Conservation (phyloP, 2,113 vertebrate genomes). For the Pelecanoides urinatrix region DNA sequence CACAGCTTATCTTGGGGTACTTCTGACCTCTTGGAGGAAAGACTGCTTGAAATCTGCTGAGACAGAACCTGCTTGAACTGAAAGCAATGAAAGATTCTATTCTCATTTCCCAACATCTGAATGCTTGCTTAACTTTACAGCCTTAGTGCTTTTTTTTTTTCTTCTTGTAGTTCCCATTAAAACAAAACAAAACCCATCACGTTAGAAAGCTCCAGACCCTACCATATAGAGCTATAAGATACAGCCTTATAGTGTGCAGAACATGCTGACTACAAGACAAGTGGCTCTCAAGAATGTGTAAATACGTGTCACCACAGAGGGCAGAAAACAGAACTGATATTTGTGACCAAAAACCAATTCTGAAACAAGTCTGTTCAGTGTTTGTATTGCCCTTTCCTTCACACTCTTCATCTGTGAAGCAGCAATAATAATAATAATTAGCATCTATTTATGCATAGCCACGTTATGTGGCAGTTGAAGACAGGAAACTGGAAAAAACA, state of each 20-base stretch:
- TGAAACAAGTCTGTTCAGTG: neutral
- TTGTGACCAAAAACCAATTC: neutral
- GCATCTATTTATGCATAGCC: neutral
- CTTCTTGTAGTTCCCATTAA: neutral
- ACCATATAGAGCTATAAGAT: neutral
- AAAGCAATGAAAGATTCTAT: neutral
- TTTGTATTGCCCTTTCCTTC: neutral
- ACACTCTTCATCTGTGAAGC: neutral
- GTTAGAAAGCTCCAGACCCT: neutral
- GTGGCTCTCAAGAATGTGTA: neutral
- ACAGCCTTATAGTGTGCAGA: neutral
- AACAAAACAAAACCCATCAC: neutral
- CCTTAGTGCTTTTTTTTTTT: neutral
- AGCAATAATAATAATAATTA: neutral
- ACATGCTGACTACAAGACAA: accelerated
- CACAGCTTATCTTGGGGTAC: neutral
- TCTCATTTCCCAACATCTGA: neutral
- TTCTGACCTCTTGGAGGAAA: neutral
- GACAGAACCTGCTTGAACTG: neutral
- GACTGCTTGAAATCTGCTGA: neutral
- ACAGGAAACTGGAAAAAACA: neutral
- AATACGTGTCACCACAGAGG: neutral
- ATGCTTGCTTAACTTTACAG: neutral
- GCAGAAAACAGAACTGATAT: neutral
- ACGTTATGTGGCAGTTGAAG: neutral